phyloP scores from a whole-genome alignment of 2,113 vertebrate genomes.

The Macrotus californicus region DNA sequence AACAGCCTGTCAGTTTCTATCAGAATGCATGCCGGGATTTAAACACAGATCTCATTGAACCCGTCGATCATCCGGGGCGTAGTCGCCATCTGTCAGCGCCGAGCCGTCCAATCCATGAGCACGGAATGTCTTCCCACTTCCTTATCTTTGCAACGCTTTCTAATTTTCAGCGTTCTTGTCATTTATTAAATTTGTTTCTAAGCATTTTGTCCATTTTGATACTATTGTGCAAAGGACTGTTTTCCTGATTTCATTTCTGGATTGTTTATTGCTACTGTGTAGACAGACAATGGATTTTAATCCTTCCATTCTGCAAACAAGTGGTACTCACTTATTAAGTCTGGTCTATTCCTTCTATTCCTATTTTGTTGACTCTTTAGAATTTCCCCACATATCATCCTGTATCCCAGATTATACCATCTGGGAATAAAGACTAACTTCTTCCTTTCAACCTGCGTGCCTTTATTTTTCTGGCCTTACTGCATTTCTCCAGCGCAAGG shows the following conservation, averaged over 20 bases:
- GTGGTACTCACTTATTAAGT: background rate
- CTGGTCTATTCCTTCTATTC: too few relatives aligned
- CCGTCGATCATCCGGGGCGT: background rate
- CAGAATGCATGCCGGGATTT: background rate
- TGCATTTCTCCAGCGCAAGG: background rate
- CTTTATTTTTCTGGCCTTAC: background rate
- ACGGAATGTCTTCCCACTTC: background rate
- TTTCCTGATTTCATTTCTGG: background rate
- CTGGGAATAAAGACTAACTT: background rate
- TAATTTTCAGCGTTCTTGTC: background rate
- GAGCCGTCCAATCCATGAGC: background rate
- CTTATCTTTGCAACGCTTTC: background rate
- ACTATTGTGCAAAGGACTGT: background rate
- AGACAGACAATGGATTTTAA: background rate
- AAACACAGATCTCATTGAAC: background rate
- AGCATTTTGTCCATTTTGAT: background rate
- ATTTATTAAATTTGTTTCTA: background rate
- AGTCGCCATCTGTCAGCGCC: background rate
- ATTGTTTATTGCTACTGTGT: background rate
- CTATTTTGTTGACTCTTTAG: background rate
- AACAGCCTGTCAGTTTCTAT: background rate
- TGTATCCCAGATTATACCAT: background rate
- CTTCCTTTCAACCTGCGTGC: background rate
- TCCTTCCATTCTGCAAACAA: background rate
- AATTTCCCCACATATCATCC: background rate